Percentiles rank a stretch among this genome's conserved stretches.
Evolutionary conservation across 2,113 vertebrate species (phyloP).

Genomic region (Tychaedon coryphoeus): DNA sequence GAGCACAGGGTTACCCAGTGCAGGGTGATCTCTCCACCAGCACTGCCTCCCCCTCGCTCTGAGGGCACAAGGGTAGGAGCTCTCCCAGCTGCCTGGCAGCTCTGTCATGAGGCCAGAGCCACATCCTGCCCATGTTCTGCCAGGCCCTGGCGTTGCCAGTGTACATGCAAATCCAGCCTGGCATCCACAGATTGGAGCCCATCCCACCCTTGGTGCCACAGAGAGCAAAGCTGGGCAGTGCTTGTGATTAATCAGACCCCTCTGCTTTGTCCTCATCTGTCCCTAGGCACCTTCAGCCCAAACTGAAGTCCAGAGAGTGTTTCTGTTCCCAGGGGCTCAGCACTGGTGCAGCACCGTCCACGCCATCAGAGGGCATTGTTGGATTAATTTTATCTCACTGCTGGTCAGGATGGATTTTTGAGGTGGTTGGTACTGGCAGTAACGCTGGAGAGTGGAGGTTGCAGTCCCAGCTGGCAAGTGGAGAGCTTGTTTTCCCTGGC

Average conservation of each 20-base stretch:
- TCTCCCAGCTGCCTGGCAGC: fast-evolving
- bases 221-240: not conserved
- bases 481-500: not conserved
- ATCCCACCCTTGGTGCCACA: fast-evolving
- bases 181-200: fast-evolving
- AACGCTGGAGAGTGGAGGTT: not conserved
- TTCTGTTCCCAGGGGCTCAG: not conserved
- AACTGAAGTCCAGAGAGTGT: not conserved
- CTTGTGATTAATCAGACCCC: not conserved
- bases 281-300: not conserved
- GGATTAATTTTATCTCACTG: not conserved
- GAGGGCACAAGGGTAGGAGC: not conserved
- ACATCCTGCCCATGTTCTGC: not conserved
- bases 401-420: not conserved
- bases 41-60: fast-evolving
- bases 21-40: not conserved
- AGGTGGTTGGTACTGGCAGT: not conserved
- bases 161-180: not conserved
- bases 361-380: slow-evolving; percentile 43
- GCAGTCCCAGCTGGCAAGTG: not conserved
- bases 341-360: fast-evolving
- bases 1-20: fast-evolving
- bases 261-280: not conserved
- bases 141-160: not conserved
- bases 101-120: not conserved